phyloP scores from a whole-genome alignment of 2,888 invertebrate genomes.

The Augiades crinisus region DNA sequence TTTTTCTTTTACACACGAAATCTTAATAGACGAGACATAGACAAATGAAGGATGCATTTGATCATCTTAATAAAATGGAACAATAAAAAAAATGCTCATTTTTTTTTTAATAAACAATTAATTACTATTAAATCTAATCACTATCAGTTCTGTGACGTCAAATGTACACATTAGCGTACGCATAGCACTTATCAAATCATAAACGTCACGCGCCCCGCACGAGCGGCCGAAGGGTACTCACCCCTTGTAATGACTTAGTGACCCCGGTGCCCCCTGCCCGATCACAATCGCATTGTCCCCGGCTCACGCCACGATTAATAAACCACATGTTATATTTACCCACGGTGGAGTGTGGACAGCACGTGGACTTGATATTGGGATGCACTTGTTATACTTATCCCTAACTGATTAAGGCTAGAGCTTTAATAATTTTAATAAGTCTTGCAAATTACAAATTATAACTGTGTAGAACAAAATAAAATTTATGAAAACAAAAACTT shows the following conservation, averaged over 20 bases:
- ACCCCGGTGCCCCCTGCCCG: constrained; percentile 50
- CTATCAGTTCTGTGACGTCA: too few species aligned
- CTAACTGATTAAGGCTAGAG: background rate
- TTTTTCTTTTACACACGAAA: constrained; percentile 68
- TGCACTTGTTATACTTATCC: background rate
- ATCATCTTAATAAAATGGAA: too few species aligned
- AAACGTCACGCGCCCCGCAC: constrained; percentile 51
- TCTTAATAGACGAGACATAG: constrained; percentile 60
- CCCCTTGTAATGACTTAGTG: constrained; percentile 60
- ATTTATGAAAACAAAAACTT: too few species aligned
- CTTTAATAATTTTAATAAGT: too few species aligned
- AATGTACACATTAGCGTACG: background rate
- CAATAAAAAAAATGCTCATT: too few species aligned
- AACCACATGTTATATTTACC: constrained; percentile 57
- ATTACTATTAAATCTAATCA: too few species aligned
- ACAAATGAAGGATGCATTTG: too few species aligned
- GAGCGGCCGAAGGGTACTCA: constrained; percentile 44
- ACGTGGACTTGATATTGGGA: constrained; percentile 53
- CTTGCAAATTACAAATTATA: too few species aligned
- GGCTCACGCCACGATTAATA: constrained; percentile 52
- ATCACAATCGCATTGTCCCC: constrained; percentile 68
- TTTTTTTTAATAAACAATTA: too few species aligned
- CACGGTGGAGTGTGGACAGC: constrained; percentile 55
- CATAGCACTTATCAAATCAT: constrained; percentile 18
- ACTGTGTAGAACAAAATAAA: too few species aligned